These are phyloP conservation scores for Chesias legatella DNA, from an alignment of 2,888 invertebrate genomes.

Conservation along the genomic window DNA sequence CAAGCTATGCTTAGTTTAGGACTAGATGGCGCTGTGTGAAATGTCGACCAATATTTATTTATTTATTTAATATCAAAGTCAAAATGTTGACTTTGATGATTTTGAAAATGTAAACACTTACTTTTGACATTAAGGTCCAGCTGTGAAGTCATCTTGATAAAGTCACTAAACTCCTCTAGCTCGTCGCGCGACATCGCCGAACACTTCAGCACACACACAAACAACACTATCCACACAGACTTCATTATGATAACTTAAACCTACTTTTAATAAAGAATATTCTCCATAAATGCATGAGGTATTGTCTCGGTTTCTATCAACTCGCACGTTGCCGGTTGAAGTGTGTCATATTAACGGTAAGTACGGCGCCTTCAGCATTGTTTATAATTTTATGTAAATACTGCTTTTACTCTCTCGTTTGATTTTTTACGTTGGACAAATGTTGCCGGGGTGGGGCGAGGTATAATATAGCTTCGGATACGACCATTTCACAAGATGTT, in stretches of 20 bases:
- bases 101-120: constrained; percentile 39
- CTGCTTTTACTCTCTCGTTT: constrained; percentile 34
- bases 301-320: constrained; percentile 35
- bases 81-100: no score
- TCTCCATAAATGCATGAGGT: constrained; percentile 36
- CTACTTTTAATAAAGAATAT: constrained; percentile 25
- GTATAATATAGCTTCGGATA: constrained; percentile 75
- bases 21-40: no score
- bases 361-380: constrained; percentile 29
- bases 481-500: constrained; percentile 77
- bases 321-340: constrained; percentile 41
- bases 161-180: constrained; percentile 66
- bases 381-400: constrained; percentile 34
- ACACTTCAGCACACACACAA: constrained; percentile 57
- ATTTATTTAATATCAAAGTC: no score
- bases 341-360: constrained; percentile 57
- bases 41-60: no score
- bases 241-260: constrained; percentile 46
- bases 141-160: constrained; percentile 60
- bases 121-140: constrained; percentile 69
- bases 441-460: constrained; percentile 61
- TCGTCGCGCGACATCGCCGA: constrained; percentile 57
- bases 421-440: constrained; percentile 67
- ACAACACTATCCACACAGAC: constrained; percentile 43
- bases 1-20: no score